Evolutionary conservation across 92 coral and sea anemone genomes (phyloP), one percentile per base, ranked within the genome.

Genomic region (Parazoanthus darwini): DNA sequence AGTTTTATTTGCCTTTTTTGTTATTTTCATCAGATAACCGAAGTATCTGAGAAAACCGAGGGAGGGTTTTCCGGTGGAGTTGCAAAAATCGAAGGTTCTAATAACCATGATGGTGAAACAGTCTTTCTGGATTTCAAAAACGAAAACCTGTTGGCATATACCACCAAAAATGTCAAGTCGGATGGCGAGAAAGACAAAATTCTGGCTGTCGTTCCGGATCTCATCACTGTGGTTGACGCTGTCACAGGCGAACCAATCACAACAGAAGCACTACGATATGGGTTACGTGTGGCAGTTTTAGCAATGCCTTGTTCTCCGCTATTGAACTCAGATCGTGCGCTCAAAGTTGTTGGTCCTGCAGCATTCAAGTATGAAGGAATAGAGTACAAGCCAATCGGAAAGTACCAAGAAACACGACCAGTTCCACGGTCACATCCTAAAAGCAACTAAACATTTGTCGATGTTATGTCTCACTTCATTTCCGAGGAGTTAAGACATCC

Each of bases 211-310:
- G 95, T 92, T 5, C 99, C 99, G 11, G 99, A 97, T 75, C 93
- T 97, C 76, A 97, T 97, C 73, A 90, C 98, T 26, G 78, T 95
- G 82, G 96, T 97, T 6, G 97, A 95, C 74, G 86, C 93, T 72
- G 97, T 94, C 80, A 93, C 94, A 68, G 99, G 98, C 72, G 95
- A 95, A 75, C 94, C 94, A 76, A 77, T 97, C 82, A 89, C 99
- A 3, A 97, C 99, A 13, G 99, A 97, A 79, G 97, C 92, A 66
- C 91, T 94, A 16, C 98, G 97, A 8, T 97, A 97, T 88, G 99
- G 99, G 35, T 71, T 97, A 33, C 95, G 96, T 76, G 97, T 97
- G 54, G 95, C 99, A 85, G 98, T 91, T 25, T 77, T 97, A 0
- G 95, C 92, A 36, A 87, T 97, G 94, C 91, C 93, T 13, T 93